Evolutionary conservation across 2,888 invertebrate genomes (phyloP).

Genomic region (Melanostoma mellinum): DNA sequence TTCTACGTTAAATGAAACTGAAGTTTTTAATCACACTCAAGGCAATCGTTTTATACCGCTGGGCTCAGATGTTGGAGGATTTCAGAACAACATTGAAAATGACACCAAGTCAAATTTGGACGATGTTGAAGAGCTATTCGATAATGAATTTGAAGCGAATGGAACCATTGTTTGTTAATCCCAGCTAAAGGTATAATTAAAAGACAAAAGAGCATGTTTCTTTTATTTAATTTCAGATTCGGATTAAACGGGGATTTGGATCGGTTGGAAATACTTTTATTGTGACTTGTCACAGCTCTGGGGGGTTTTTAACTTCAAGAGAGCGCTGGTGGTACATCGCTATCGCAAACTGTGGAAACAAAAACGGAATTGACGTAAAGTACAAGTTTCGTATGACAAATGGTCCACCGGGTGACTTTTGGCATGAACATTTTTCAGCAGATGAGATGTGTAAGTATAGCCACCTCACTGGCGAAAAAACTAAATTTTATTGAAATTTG

Average conservation of each 20-base stretch:
- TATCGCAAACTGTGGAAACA: constrained; percentile 89
- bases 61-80: constrained; percentile 69
- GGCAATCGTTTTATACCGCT: constrained; percentile 50
- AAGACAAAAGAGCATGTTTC: not conserved
- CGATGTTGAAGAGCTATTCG: constrained; percentile 83
- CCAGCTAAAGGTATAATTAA: not conserved
- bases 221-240: constrained; percentile 28
- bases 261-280: constrained; percentile 78
- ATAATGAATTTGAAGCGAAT: constrained; percentile 50
- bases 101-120: constrained; percentile 80
- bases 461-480: too few relatives aligned
- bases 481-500: too few relatives aligned
- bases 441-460: constrained; percentile 94
- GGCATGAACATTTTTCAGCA: constrained; percentile 95
- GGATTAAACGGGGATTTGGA: constrained; percentile 73
- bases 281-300: constrained; percentile 86
- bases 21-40: constrained; percentile 69
- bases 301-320: constrained; percentile 90
- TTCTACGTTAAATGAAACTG: constrained; percentile 68
- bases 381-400: constrained; percentile 95
- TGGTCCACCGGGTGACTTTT: constrained; percentile 89
- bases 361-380: constrained; percentile 89
- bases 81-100: constrained; percentile 75
- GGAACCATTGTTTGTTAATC: constrained; percentile 40
- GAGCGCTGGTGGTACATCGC: constrained; percentile 98